These are phyloP conservation scores for Pristionchus entomophagus DNA, from an alignment of 2,888 invertebrate species.

Conservation along the genomic window DNA sequence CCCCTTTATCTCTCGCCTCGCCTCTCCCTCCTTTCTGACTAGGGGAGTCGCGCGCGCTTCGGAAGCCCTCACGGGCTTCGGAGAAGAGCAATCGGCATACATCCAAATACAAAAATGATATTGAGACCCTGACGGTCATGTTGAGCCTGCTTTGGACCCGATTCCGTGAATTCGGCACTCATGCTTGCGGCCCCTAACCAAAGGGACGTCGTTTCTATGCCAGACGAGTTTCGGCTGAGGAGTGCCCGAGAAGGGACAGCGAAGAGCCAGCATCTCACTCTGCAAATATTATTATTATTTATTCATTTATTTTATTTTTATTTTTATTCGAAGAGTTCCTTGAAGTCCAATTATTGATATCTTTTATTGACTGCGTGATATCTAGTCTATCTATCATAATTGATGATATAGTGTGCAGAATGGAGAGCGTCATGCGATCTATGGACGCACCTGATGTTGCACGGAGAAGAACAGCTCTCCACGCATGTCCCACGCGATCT, in stretches of 20 bases:
- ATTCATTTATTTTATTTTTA: not conserved
- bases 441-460: not conserved
- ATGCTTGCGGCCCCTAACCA: too few relatives aligned
- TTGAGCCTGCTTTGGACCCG: too few relatives aligned
- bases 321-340: too few relatives aligned
- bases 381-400: not conserved
- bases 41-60: too few relatives aligned
- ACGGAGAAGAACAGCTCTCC: slow-evolving; percentile 61
- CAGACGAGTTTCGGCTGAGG: slow-evolving; percentile 59
- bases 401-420: not conserved
- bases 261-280: slow-evolving; percentile 46
- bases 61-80: too few relatives aligned
- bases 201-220: slow-evolving; percentile 61
- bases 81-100: too few relatives aligned
- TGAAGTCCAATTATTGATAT: too few relatives aligned
- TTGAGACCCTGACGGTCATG: too few relatives aligned
- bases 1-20: too few relatives aligned
- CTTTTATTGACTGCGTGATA: not conserved
- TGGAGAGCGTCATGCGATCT: slow-evolving; percentile 50
- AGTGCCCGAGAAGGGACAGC: slow-evolving; percentile 57
- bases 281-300: not conserved
- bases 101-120: too few relatives aligned
- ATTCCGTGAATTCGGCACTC: too few relatives aligned
- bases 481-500: slow-evolving; percentile 52
- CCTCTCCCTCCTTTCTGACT: too few relatives aligned